phyloP scores from a whole-genome alignment of 2,888 invertebrate species.

The Rhodophaea formosa region DNA sequence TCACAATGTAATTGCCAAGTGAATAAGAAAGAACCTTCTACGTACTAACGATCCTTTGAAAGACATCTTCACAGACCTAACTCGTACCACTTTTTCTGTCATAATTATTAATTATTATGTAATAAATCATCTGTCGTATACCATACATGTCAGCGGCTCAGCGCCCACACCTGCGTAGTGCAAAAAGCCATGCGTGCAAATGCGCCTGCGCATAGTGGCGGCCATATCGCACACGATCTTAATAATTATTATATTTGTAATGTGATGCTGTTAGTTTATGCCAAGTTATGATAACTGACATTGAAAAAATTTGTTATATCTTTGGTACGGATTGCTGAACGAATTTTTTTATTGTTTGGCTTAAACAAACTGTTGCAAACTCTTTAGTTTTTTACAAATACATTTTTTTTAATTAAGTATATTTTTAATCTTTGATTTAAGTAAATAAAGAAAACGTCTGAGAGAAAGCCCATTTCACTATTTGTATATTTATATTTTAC shows the following conservation, averaged over 20 bases:
- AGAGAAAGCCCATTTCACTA: too few relatives aligned
- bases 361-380: too few relatives aligned
- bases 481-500: too few relatives aligned
- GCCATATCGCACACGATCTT: conserved; percentile 13
- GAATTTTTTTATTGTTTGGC: too few relatives aligned
- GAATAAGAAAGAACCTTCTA: too few relatives aligned
- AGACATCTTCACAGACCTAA: background rate
- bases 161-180: background rate
- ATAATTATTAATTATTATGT: conserved; percentile 3
- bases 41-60: background rate
- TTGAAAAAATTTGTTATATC: too few relatives aligned
- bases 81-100: background rate
- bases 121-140: conserved; percentile 7
- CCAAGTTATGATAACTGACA: background rate
- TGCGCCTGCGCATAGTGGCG: conserved; percentile 6
- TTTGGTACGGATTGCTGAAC: too few relatives aligned
- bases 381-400: too few relatives aligned
- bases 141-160: conserved; percentile 1
- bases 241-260: conserved; percentile 10
- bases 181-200: conserved; percentile 13
- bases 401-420: too few relatives aligned
- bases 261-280: background rate
- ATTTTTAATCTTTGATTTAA: too few relatives aligned
- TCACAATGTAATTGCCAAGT: too few relatives aligned
- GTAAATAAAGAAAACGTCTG: too few relatives aligned